phyloP scores from a whole-genome alignment of 2,113 vertebrate species.

The Mesitornis unicolor region DNA sequence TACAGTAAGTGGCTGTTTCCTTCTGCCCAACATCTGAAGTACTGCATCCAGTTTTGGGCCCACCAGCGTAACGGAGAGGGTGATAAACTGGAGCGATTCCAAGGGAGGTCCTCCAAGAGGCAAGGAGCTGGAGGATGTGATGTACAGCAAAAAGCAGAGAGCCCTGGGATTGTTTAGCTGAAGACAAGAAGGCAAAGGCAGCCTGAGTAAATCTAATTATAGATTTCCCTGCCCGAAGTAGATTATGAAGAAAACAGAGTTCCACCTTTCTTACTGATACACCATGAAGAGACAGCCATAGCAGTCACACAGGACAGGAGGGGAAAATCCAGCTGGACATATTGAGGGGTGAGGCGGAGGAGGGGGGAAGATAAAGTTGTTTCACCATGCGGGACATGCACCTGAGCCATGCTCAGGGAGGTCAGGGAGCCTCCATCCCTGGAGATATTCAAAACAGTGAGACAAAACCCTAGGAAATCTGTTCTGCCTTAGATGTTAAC shows the following conservation, averaged over 20 bases:
- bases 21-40: background rate
- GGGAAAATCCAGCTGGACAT: background rate
- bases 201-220: background rate
- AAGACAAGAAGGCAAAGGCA: background rate
- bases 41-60: background rate
- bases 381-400: background rate
- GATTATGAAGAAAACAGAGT: background rate
- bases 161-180: background rate
- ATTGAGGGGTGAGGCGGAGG: no score
- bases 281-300: background rate
- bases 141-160: background rate
- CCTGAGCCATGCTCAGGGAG: background rate
- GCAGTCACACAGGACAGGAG: background rate
- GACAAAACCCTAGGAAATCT: background rate
- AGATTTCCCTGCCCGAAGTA: background rate
- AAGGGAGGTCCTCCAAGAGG: background rate
- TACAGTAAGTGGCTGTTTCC: background rate
- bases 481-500: background rate
- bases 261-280: background rate
- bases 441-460: background rate
- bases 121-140: no score
- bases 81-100: background rate
- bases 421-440: background rate
- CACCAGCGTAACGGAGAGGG: background rate
- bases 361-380: background rate